phyloP scores from a whole-genome alignment of 92 coral and sea anemone genomes.

The Zoanthus sociatus region DNA sequence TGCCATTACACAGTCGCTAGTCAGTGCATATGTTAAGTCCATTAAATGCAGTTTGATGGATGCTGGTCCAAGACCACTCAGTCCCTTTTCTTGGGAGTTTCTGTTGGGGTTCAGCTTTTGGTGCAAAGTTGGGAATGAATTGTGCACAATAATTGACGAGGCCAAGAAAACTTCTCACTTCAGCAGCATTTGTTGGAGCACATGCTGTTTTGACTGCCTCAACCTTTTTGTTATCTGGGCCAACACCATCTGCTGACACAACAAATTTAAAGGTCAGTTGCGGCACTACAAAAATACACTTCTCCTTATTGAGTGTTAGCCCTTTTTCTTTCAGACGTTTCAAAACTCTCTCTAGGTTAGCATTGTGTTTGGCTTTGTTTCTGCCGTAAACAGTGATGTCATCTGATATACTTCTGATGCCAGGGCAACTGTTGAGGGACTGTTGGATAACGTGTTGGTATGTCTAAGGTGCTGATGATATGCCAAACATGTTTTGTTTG shows the following conservation, averaged over 20 bases:
- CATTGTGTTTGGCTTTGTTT: too few species aligned
- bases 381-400: neutral
- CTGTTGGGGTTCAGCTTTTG: neutral
- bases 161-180: too few species aligned
- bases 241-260: neutral
- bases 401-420: conserved; percentile 7
- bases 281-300: neutral
- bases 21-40: conserved; percentile 20
- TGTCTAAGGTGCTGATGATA: neutral
- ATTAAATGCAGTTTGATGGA: neutral
- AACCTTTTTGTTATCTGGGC: too few species aligned
- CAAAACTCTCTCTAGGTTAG: too few species aligned
- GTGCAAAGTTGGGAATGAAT: too few species aligned
- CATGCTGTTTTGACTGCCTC: too few species aligned
- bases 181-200: too few species aligned
- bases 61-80: too few species aligned
- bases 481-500: conserved; percentile 41
- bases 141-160: too few species aligned
- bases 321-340: too few species aligned
- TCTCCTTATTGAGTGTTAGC: too few species aligned
- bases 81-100: neutral
- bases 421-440: neutral
- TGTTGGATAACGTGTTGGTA: neutral
- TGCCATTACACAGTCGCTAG: conserved; percentile 37
- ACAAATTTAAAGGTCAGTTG: neutral